These are phyloP conservation scores for Bolborhynchus lineola DNA, from an alignment of 2,113 vertebrate genomes.

Conservation along the genomic window DNA sequence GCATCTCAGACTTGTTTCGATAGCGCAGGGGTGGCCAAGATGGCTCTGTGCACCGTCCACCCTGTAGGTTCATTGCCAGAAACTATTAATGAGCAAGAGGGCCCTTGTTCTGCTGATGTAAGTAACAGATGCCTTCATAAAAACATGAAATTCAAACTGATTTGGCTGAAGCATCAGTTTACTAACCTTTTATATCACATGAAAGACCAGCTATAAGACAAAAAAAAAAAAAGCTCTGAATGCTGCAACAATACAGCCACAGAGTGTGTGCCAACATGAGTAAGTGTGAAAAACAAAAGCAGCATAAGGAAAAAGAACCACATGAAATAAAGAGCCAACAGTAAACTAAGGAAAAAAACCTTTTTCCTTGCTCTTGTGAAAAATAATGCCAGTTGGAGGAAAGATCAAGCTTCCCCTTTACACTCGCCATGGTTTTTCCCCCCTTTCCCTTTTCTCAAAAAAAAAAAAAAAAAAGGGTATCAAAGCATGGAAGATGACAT, in stretches of 20 bases:
- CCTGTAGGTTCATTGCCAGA: not conserved
- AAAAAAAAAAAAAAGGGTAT: not conserved
- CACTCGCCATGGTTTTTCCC: not conserved
- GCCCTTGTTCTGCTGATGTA: not conserved
- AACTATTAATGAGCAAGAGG: not conserved
- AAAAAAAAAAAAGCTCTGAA: not conserved
- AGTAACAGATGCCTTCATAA: not conserved
- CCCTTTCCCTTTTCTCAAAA: not conserved
- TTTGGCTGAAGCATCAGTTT: not conserved
- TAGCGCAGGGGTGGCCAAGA: not conserved
- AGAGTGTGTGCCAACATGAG: not conserved
- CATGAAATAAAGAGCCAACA: not conserved
- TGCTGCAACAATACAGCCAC: not conserved
- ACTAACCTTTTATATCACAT: not conserved
- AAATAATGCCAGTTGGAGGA: slow-evolving; percentile 27
- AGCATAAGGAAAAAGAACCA: not conserved
- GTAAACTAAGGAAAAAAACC: not conserved
- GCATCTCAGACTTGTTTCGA: not conserved
- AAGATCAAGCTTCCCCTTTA: slow-evolving; percentile 34
- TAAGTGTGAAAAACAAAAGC: not conserved
- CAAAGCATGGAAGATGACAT: not conserved
- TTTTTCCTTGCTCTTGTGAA: not conserved
- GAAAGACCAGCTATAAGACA: not conserved
- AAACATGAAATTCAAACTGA: not conserved
- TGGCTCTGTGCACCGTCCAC: not conserved